Conservation (phyloP, 2,797 vertebrate species). For the Perodicticus potto region DNA sequence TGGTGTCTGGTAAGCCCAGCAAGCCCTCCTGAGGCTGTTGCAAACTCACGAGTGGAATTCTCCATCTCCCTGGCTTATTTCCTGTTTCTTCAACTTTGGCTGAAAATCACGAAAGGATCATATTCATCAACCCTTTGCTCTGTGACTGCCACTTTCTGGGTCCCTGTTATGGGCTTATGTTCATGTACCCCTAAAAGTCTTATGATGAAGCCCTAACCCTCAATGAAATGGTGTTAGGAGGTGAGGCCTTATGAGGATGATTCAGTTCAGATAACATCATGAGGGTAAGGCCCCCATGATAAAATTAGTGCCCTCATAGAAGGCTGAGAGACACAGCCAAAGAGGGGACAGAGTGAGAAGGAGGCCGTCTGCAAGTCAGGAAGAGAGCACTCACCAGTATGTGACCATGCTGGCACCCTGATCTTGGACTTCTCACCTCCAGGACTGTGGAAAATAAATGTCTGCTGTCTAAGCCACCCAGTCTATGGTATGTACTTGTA, state of each 20-base stretch:
- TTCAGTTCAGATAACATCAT: neutral
- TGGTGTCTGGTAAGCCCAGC: neutral
- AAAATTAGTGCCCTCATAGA: neutral
- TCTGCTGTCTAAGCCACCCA: neutral
- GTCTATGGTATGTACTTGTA: neutral
- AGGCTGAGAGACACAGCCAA: neutral
- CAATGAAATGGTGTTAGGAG: neutral
- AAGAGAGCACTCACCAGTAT: neutral
- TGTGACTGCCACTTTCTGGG: neutral
- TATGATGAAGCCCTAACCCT: neutral
- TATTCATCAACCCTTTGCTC: neutral
- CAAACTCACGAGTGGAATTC: conserved; percentile 13
- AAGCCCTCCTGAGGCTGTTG: neutral
- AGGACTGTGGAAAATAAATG: neutral
- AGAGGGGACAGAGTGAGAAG: neutral
- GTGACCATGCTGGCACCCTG: neutral
- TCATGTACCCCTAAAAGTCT: neutral
- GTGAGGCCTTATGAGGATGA: neutral
- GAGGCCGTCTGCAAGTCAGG: neutral
- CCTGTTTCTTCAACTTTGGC: conserved; percentile 12
- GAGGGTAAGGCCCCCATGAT: neutral
- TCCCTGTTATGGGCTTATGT: neutral
- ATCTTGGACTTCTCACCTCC: neutral
- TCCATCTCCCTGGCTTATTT: neutral
- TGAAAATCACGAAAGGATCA: neutral